phyloP scores from a whole-genome alignment of 2,113 vertebrate species.

The Tragelaphus scriptus region DNA sequence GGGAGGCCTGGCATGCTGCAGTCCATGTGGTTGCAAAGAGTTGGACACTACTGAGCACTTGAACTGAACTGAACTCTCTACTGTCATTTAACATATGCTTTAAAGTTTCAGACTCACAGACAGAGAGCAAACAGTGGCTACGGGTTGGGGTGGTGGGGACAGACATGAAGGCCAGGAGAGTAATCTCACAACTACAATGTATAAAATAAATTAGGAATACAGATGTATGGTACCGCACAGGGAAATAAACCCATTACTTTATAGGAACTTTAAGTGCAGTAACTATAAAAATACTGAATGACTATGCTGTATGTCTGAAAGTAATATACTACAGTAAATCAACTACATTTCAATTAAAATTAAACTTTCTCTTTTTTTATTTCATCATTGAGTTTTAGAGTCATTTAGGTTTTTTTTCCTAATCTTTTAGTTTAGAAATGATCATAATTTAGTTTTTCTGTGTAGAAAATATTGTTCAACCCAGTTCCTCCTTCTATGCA shows the following conservation, averaged over 20 bases:
- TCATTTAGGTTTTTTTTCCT: neutral
- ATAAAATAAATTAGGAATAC: neutral
- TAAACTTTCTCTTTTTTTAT: neutral
- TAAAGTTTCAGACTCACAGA: neutral
- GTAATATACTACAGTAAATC: neutral
- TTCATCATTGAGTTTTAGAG: neutral
- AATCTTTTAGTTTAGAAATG: neutral
- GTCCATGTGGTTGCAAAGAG: neutral
- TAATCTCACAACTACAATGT: neutral
- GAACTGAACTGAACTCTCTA: neutral
- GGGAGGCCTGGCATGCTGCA: neutral
- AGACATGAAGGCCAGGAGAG: neutral
- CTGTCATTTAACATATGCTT: neutral
- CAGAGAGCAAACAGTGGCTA: neutral
- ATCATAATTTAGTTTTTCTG: neutral
- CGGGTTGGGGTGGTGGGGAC: neutral
- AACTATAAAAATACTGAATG: neutral
- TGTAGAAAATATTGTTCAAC: neutral
- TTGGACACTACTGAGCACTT: fast-evolving
- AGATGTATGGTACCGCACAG: neutral
- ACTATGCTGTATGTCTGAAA: neutral
- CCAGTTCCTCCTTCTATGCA: neutral
- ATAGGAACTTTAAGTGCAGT: neutral
- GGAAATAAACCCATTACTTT: neutral
- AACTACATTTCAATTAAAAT: neutral